These are phyloP conservation scores for Vulpes lagopus DNA, from an alignment of 2,113 vertebrate genomes.

Conservation along the genomic window DNA sequence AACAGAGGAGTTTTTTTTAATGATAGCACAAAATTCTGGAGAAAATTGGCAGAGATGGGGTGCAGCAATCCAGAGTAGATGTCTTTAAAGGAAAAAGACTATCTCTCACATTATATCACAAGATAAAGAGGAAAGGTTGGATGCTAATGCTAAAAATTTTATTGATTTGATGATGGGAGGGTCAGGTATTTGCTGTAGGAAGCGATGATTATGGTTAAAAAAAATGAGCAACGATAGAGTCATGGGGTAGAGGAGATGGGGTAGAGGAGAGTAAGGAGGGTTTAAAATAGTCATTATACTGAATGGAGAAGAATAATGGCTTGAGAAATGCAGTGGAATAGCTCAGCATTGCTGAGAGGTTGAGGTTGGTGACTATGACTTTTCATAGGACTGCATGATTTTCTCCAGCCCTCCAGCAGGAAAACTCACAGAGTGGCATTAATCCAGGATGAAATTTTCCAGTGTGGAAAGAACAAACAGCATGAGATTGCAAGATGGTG, in stretches of 20 bases:
- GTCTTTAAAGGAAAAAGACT: background rate
- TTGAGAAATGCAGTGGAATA: background rate
- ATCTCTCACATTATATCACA: background rate
- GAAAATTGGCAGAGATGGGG: background rate
- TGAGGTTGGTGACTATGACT: background rate
- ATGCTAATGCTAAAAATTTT: background rate
- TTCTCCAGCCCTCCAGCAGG: background rate
- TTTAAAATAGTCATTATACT: background rate
- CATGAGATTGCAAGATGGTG: accelerated
- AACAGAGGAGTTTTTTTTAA: background rate
- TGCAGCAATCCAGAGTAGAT: background rate
- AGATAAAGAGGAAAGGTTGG: background rate
- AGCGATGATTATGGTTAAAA: background rate
- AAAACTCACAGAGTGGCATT: background rate
- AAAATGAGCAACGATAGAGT: background rate
- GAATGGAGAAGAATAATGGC: background rate
- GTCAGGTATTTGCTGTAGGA: background rate
- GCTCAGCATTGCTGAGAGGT: background rate
- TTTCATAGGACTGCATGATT: background rate
- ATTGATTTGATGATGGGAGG: background rate
- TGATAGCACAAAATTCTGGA: background rate
- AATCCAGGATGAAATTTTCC: background rate
- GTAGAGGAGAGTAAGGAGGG: background rate
- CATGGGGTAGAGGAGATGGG: background rate
- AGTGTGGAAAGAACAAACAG: background rate